Evolutionary conservation across 1,140 invertebrate species (phyloP).

Genomic region (Anagrus nilaparvatae): DNA sequence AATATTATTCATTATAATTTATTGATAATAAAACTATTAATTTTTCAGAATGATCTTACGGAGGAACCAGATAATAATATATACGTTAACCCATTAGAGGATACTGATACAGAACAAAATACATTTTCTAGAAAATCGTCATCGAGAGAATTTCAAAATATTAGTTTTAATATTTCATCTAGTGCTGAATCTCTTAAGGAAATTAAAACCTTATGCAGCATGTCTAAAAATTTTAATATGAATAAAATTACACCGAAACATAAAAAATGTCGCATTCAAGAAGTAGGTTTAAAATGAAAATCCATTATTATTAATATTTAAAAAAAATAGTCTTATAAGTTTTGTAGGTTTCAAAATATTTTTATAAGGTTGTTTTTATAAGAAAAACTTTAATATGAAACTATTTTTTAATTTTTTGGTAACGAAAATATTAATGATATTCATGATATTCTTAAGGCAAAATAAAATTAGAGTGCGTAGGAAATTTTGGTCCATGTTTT

Average conservation of each 20-base stretch:
- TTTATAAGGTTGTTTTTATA: too few species aligned
- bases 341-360: too few species aligned
- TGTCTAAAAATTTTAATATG: constrained; percentile 49
- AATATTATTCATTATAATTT: too few species aligned
- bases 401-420: constrained; percentile 1
- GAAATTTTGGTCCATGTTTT: too few species aligned
- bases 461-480: too few species aligned
- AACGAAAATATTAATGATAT: too few species aligned
- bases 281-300: constrained; percentile 41
- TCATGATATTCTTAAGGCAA: too few species aligned
- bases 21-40: too few species aligned
- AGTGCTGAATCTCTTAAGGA: constrained; percentile 35
- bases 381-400: too few species aligned
- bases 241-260: constrained; percentile 69
- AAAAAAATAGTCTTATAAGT: not conserved
- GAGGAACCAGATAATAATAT: constrained; percentile 70
- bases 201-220: constrained; percentile 25
- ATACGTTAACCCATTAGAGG: constrained; percentile 84
- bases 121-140: constrained; percentile 54
- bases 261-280: constrained; percentile 76
- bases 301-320: not conserved
- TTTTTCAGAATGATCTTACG: constrained; percentile 59
- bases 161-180: constrained; percentile 26
- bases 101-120: constrained; percentile 34
- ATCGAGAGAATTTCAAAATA: constrained; percentile 60